These are phyloP conservation scores for Momotus momota DNA, from an alignment of 2,797 vertebrate species.

Conservation along the genomic window DNA sequence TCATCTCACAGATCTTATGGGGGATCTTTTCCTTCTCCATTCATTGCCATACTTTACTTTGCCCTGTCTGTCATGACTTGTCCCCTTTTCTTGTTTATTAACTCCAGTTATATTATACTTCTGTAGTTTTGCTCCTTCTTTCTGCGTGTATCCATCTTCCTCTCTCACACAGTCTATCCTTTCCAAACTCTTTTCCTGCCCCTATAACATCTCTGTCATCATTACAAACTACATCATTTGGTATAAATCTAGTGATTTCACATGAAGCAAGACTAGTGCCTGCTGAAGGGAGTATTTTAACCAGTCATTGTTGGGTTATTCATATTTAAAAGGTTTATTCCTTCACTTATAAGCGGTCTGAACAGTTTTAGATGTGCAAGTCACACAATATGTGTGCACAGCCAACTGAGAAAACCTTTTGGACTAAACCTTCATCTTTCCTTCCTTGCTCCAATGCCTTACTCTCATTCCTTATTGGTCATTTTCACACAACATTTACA, in stretches of 20 bases:
- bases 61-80: neutral
- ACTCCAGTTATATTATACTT: neutral
- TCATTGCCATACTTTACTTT: neutral
- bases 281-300: neutral
- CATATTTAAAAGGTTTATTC: neutral
- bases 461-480: neutral
- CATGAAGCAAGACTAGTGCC: neutral
- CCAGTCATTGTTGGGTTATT: neutral
- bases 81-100: neutral
- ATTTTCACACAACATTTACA: neutral
- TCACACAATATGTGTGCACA: neutral
- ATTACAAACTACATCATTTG: neutral
- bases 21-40: neutral
- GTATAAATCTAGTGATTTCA: neutral
- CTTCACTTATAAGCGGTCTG: neutral
- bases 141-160: neutral
- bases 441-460: neutral
- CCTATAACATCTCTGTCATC: neutral
- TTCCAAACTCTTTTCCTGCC: neutral
- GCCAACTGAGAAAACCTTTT: neutral
- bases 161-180: neutral
- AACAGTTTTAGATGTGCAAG: neutral
- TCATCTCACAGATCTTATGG: fast-evolving
- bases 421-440: neutral
- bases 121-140: neutral